Evolutionary conservation across 2,888 invertebrate genomes (phyloP), one percentile per base, ranked within the genome.

Genomic region (Liposcelis brunnea): DNA sequence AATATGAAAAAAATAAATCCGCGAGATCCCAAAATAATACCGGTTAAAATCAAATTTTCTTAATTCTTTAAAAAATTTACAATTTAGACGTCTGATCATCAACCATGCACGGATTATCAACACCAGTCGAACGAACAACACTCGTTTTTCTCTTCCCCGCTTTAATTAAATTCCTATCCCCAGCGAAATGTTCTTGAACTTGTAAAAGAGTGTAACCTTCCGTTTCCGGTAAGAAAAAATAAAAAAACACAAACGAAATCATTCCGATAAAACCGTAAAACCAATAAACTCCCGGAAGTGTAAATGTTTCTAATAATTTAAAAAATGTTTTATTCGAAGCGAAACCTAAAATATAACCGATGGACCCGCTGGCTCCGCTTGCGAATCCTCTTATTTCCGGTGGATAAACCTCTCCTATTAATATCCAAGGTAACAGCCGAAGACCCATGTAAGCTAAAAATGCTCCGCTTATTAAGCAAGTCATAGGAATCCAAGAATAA

Each of bases 261-360:
- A 80, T 59, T 53, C 79, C 56, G 11, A 57, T 50, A 4, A 38
- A 49, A 2, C 55, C 55, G 48, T 58, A 58, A 19, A 59, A 42
- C 49, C 55, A 54, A 48, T 58, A 55, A 6, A 52, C 49, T 36
- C 56, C 56, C 6, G 49, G 51, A 10, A 55, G 48, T 1, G 49
- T 46, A 6, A 56, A 38, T 1, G 48, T 21, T 8, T 44, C 18
- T 40, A 40, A 15, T 6, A 40, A 11, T n/a, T 16, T 40, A 19
- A 40, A 40, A 40, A 40, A 40, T 16, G 40, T 40, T 40, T 85
- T 84, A 56, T 84, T 85, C 1, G 81, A 69, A 2, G 77, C 59
- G 53, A 84, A 86, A 0, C 76, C 76, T 54, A 84, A 78, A 21
- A 84, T 65, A 57, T 85, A 86, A 2, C 81, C 81, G 1, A 75